Evolutionary conservation across 1,140 invertebrate genomes (phyloP), one percentile per base, ranked within the genome.

Genomic region (Trachymyrmex cornetzi): DNA sequence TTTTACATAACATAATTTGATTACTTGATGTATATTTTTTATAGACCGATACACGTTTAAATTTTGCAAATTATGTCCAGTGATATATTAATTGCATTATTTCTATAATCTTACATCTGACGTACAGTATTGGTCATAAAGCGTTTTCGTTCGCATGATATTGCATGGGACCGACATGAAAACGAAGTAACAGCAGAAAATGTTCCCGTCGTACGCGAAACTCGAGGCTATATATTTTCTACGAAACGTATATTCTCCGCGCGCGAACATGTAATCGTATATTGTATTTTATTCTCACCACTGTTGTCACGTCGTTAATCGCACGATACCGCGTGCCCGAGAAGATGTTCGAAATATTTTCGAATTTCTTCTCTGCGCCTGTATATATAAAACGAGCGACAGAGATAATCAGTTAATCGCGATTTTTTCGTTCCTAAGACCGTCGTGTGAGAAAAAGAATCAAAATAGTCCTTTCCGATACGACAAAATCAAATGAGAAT

Each of bases 341-440:
- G 69, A 61, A 61, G 69, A 61, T 27, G 3, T 44, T 48, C 80
- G 67, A 75, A 16, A 24, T 27, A 72, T n/a, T 38, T 63, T 84
- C 69, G 69, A 34, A 7, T 30, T 12, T 75, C n/a, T 57, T 75
- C 69, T 63, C 69, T 24, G 38, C 6, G 44, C 30, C 67, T 57
- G 57, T 57, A 61, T 63, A 27, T 74, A 19, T 63, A 84, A 84
- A 82, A 82, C 38, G 55, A 84, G 80, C 80, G 80, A 75, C 80
- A 84, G 69, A 84, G 80, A 84, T 84, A 84, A 84, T 84, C 80
- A 84, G 80, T 84, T 84, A 59, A 84, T 27, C 9, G 44, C 80
- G 80, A 75, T 61, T 84, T 74, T 57, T 84, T 84, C 80, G 80
- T 84, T 84, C 55, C 69, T 48, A 24, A 30, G 24, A 27, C 24